Conservation (phyloP, 2,888 invertebrate species). For the Oeneis ivallda region DNA sequence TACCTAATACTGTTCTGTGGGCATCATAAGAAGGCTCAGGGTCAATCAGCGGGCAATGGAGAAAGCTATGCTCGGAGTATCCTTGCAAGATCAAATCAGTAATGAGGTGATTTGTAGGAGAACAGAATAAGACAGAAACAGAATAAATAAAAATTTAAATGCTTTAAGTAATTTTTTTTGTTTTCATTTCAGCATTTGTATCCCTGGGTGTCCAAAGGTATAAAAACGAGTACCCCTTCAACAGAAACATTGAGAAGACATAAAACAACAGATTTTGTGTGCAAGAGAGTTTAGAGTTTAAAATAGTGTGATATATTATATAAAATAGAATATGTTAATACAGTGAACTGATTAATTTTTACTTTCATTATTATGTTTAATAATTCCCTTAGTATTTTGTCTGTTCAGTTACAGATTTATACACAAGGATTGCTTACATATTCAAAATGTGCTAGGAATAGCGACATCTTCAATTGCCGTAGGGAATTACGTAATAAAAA, state of each 20-base stretch:
- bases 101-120: no score
- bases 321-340: constrained; percentile 4
- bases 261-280: constrained; percentile 9
- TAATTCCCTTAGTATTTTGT: no score
- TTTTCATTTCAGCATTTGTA: constrained; percentile 76
- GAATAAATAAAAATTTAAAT: no score
- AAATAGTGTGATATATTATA: background rate
- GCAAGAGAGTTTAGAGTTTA: background rate
- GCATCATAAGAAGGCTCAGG: no score
- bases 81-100: no score
- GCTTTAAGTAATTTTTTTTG: background rate
- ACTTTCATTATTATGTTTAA: no score
- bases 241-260: constrained; percentile 56
- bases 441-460: background rate
- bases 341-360: background rate
- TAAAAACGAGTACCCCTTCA: constrained; percentile 73
- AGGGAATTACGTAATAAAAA: background rate
- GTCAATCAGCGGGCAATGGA: no score
- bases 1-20: no score
- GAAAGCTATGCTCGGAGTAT: no score
- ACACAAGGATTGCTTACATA: background rate
- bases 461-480: background rate
- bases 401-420: no score
- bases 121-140: no score
- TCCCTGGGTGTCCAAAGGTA: constrained; percentile 82